These are phyloP conservation scores for Thalassophryne amazonica DNA, from an alignment of 2,797 vertebrate genomes.

Conservation along the genomic window DNA sequence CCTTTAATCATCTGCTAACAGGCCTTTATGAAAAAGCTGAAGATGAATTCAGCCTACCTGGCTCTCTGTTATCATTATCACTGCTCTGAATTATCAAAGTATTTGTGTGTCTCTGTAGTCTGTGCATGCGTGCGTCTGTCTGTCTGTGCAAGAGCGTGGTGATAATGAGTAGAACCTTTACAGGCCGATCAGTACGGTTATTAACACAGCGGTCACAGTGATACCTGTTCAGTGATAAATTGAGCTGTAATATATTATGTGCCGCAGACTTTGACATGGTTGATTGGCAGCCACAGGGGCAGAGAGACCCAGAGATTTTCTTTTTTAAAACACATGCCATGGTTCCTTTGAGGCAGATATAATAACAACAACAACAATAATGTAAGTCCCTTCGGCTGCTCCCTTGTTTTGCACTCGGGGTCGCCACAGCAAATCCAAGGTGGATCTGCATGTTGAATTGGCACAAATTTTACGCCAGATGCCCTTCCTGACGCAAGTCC, in stretches of 20 bases:
- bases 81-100: conserved; percentile 66
- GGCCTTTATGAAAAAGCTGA: conserved; percentile 74
- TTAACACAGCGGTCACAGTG: conserved; percentile 44
- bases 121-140: conserved; percentile 13
- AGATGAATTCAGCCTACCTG: conserved; percentile 73
- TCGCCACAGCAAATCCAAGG: too few species aligned
- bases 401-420: too few species aligned
- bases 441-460: too few species aligned
- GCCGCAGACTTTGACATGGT: conserved; percentile 30
- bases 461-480: too few species aligned
- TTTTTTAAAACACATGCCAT: too few species aligned
- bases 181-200: conserved; percentile 48
- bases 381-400: too few species aligned
- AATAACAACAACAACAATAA: too few species aligned
- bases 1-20: conserved; percentile 78
- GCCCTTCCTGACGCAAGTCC: too few species aligned
- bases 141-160: conserved; percentile 10
- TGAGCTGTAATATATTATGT: conserved; percentile 42
- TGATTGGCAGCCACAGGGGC: conserved; percentile 30
- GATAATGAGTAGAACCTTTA: conserved; percentile 46
- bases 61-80: conserved; percentile 68
- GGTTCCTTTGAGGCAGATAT: too few species aligned
- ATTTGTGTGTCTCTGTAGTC: conserved; percentile 48
- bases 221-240: conserved; percentile 37
- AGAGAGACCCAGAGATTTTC: conserved; percentile 28